Evolutionary conservation across 2,113 vertebrate species (phyloP), one percentile per base, ranked within the genome.

Genomic region (Ranitomeya imitator): DNA sequence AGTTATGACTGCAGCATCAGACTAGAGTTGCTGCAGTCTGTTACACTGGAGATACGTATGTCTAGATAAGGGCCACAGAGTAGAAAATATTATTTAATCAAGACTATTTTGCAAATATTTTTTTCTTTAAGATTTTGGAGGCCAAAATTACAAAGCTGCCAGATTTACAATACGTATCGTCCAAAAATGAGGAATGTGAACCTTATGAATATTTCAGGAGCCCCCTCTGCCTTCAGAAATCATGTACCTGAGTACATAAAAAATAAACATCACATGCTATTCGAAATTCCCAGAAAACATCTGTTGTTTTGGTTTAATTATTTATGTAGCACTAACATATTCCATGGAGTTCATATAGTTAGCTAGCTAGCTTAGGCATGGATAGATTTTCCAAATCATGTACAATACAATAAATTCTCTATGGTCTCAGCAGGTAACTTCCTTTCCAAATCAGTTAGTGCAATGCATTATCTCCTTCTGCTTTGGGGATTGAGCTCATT

Each of bases 401-500:
- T 45, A 77, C 57, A 78, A 83, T 83, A 84, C 87, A 73, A 76
- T 79, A 52, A 85, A 85, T 84, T 78, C 73, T 71, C 59, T 37
- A 78, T 79, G 57, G 81, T 89, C 63, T 59, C 65, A 79, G 87
- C 65, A 78, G 57, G 60, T 69, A 85, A 37, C 82, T 67, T 89
- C 73, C 74, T 85, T 63, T 89, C 60, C 82, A 89, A 89, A 89
- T 23, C 87, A 89, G 85, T 89, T 89, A 83, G 87, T 69, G 60
- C 51, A 65, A 45, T 54, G 26, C 73, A 89, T 89, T 89, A 89
- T 65, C 60, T 89, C 2, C 74, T 55, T 85, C 51, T 85, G 12
- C 87, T 89, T 84, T 61, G 65, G 60, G 45, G 79, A 89, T 69
- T 74, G 52, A 67, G 74, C 87, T 57, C 65, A 83, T 85, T 89